Conservation (phyloP, 2,888 invertebrate genomes). For the Meta bourneti region DNA sequence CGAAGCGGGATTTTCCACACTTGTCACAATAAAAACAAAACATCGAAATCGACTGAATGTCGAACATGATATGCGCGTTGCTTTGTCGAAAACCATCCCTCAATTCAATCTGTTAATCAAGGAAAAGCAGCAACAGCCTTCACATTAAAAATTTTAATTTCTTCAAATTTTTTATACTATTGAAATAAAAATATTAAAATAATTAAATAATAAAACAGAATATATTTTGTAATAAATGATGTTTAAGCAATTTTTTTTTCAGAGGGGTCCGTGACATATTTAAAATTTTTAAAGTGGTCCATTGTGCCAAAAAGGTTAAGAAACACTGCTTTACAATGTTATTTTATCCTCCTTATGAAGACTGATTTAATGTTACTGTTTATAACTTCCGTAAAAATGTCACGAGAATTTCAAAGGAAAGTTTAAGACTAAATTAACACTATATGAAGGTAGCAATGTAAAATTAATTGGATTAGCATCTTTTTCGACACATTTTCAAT, state of each 20-base stretch:
- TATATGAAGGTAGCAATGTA: too few species aligned
- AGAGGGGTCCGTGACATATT: slow-evolving; percentile 60
- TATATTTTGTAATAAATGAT: slow-evolving; percentile 53
- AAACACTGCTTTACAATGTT: too few species aligned
- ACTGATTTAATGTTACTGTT: too few species aligned
- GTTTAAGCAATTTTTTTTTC: slow-evolving; percentile 63
- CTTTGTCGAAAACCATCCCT: slow-evolving; percentile 57
- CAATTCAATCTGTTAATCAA: slow-evolving; percentile 60
- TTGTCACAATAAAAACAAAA: slow-evolving; percentile 63
- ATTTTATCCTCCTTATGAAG: too few species aligned
- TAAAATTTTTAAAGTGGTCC: slow-evolving; percentile 61
- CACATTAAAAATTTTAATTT: slow-evolving; percentile 42
- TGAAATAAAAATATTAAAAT: slow-evolving; percentile 53
- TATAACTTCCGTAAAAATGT: too few species aligned
- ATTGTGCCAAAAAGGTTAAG: slow-evolving; percentile 60
- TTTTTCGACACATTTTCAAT: too few species aligned
- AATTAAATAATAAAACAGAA: slow-evolving; percentile 54
- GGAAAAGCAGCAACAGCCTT: slow-evolving; percentile 58
- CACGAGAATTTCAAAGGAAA: too few species aligned
- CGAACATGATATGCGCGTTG: slow-evolving; percentile 58
- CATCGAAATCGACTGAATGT: slow-evolving; percentile 56
- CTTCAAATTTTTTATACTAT: slow-evolving; percentile 40
- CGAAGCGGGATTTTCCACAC: slow-evolving; percentile 54
- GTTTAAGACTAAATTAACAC: too few species aligned
- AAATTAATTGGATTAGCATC: too few species aligned